A percentile compares a stretch with the other conserved stretches of the same genome.
These are phyloP conservation scores for Cephus pulcher DNA, from an alignment of 2,888 invertebrate species.

Conservation along the genomic window DNA sequence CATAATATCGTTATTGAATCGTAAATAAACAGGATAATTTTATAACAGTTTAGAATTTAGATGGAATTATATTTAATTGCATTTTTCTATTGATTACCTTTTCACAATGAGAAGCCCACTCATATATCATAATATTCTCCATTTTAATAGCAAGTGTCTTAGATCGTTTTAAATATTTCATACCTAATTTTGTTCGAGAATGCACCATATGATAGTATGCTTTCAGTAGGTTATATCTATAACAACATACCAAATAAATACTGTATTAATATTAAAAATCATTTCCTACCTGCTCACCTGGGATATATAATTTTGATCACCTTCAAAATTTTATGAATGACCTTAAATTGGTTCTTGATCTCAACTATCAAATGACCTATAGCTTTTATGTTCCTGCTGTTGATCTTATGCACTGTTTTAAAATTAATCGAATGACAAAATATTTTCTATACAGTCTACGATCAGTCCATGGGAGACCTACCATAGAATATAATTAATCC, in stretches of 20 bases:
- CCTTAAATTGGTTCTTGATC: constrained; percentile 52
- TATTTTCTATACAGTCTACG: neutral
- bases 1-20: neutral
- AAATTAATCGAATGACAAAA: constrained; percentile 2
- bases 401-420: constrained; percentile 49
- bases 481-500: constrained; percentile 70
- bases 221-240: constrained; percentile 69
- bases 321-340: constrained; percentile 47
- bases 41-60: neutral
- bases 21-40: neutral
- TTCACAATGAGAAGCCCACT: constrained; percentile 68
- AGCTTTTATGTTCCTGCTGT: constrained; percentile 43
- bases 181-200: constrained; percentile 64
- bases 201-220: constrained; percentile 70
- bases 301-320: constrained; percentile 51
- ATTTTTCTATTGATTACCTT: constrained; percentile 7
- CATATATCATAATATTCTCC: constrained; percentile 64
- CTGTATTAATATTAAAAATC: no score
- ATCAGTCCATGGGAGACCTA: constrained; percentile 18
- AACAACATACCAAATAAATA: constrained; percentile 29
- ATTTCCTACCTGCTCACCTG: constrained; percentile 16
- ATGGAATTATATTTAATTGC: neutral
- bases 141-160: constrained; percentile 61
- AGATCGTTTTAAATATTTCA: constrained; percentile 64
- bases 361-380: constrained; percentile 46